Evolutionary conservation across 1,140 invertebrate species (phyloP).

Genomic region (Triops cancriformis): DNA sequence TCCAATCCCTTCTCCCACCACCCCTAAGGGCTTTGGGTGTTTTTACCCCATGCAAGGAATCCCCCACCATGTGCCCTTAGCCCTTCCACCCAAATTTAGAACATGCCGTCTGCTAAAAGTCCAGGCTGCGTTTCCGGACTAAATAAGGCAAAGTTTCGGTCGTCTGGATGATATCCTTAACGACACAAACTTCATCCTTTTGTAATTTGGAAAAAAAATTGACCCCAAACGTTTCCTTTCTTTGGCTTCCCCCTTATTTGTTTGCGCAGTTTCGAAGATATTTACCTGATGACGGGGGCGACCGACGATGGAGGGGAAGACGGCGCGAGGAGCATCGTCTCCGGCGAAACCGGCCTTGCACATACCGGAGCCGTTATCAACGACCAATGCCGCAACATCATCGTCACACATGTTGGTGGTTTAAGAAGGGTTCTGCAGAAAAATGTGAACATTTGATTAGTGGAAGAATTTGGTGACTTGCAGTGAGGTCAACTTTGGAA

Average conservation of each 20-base stretch:
- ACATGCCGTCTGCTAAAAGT: not conserved
- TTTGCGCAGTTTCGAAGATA: not conserved
- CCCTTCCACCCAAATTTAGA: not conserved
- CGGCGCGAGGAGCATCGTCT: slow-evolving; percentile 77
- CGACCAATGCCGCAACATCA: slow-evolving; percentile 75
- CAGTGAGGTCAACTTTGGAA: not conserved
- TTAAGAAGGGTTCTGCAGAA: slow-evolving; percentile 16
- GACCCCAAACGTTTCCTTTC: too few relatives aligned
- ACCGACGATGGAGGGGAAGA: slow-evolving; percentile 79
- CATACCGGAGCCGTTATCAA: slow-evolving; percentile 85
- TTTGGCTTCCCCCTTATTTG: not conserved
- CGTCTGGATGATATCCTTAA: not conserved
- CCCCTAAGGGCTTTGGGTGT: not conserved
- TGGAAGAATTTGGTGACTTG: not conserved
- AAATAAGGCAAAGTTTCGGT: not conserved
- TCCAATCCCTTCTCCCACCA: not conserved
- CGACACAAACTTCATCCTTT: not conserved
- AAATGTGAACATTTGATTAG: slow-evolving; percentile 1
- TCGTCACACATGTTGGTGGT: slow-evolving; percentile 71
- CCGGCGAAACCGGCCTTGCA: slow-evolving; percentile 86
- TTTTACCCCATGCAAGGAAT: slow-evolving; percentile 3
- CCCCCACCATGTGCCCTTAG: not conserved
- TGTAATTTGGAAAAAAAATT: not conserved
- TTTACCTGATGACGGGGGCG: slow-evolving; percentile 66
- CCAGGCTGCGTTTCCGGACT: not conserved